phyloP scores from a whole-genome alignment of 2,797 vertebrate genomes.

The Myotis myotis region DNA sequence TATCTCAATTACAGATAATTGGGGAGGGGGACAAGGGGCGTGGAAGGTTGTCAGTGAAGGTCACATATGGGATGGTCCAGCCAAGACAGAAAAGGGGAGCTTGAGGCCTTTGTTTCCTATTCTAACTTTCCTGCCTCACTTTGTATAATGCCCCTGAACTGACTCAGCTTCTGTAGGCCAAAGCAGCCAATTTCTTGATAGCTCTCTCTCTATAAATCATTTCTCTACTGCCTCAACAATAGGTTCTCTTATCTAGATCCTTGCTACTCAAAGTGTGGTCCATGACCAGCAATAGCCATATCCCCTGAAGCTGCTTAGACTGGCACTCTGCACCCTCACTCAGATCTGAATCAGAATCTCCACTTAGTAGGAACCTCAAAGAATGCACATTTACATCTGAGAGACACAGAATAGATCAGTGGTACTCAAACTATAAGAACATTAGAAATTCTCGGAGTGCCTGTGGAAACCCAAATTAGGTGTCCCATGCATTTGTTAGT shows the following conservation, averaged over 20 bases:
- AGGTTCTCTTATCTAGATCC: background rate
- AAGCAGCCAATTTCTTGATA: background rate
- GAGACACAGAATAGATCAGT: background rate
- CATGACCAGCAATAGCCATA: background rate
- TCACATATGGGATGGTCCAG: background rate
- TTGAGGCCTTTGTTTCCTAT: background rate
- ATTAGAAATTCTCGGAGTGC: background rate
- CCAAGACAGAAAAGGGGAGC: background rate
- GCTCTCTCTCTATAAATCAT: background rate
- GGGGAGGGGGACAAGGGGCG: background rate
- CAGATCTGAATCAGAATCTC: background rate
- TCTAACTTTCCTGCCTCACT: background rate
- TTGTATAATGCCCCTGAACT: background rate
- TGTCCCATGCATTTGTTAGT: background rate
- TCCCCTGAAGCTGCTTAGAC: background rate
- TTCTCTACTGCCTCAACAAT: background rate
- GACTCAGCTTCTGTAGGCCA: background rate
- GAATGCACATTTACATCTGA: background rate
- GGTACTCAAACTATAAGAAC: background rate
- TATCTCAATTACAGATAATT: background rate
- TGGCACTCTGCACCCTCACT: background rate
- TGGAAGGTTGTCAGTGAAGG: background rate
- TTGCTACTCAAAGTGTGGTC: background rate
- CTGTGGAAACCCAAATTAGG: background rate
- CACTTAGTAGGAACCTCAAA: background rate